Conservation (phyloP, 1,140 invertebrate genomes). For the Tetranychus urticae region DNA sequence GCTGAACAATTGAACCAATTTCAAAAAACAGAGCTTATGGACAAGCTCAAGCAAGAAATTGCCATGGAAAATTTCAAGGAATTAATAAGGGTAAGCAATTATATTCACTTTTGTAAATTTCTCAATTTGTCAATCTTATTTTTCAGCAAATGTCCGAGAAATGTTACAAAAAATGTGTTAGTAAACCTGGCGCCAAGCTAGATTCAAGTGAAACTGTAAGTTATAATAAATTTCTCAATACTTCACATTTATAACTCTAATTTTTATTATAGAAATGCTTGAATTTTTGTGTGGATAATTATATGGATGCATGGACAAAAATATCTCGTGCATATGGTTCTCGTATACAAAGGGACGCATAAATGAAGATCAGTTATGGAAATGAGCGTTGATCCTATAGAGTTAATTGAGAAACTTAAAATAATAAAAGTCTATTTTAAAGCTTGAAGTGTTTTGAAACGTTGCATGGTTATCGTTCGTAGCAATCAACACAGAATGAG, state of each 20-base stretch:
- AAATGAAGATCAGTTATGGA: too few relatives aligned
- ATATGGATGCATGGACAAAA: conserved; percentile 83
- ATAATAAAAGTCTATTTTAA: too few relatives aligned
- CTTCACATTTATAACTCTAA: not conserved
- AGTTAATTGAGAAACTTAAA: too few relatives aligned
- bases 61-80: conserved; percentile 82
- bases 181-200: conserved; percentile 63
- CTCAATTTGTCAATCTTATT: conserved; percentile 19
- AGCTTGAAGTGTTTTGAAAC: too few relatives aligned
- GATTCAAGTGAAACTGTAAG: conserved; percentile 70
- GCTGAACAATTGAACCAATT: conserved; percentile 24
- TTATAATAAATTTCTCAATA: conserved; percentile 1
- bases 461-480: too few relatives aligned
- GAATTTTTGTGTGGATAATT: conserved; percentile 90
- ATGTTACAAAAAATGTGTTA: conserved; percentile 83
- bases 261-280: conserved; percentile 55
- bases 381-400: too few relatives aligned
- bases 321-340: conserved; percentile 32
- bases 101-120: not conserved
- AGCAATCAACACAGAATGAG: too few relatives aligned
- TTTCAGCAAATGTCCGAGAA: conserved; percentile 79
- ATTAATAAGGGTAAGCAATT: conserved; percentile 43
- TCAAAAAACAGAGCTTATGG: conserved; percentile 73
- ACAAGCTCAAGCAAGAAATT: conserved; percentile 86
- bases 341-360: too few relatives aligned